phyloP scores from a whole-genome alignment of 2,888 invertebrate genomes.

The Megalurothrips usitatus region DNA sequence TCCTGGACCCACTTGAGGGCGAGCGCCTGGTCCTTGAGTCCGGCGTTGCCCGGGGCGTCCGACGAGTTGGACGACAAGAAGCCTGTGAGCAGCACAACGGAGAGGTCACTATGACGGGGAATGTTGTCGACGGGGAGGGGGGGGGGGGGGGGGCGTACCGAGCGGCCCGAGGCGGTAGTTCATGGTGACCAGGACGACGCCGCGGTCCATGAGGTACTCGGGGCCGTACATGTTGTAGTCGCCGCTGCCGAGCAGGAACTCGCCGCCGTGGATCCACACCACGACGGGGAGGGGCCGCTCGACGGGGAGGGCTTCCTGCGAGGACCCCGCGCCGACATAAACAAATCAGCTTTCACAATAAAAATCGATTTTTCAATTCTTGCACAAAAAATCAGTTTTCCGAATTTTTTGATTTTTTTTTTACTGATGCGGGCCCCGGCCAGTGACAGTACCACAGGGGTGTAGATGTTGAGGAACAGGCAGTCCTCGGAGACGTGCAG shows the following conservation, averaged over 20 bases:
- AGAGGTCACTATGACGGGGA: no score
- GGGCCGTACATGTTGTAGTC: not conserved
- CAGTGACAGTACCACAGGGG: not conserved
- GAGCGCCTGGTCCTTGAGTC: not conserved
- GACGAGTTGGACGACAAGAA: conserved; percentile 1
- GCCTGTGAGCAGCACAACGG: not conserved
- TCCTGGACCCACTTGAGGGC: not conserved
- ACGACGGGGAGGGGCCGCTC: not conserved
- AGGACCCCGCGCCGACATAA: not conserved
- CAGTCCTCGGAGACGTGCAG: conserved; percentile 10
- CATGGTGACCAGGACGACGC: not conserved
- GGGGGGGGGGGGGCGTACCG: no score
- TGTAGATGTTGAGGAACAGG: conserved; percentile 8
- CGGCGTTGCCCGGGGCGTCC: conserved; percentile 14
- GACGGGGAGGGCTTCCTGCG: not conserved
- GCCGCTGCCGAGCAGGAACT: not conserved
- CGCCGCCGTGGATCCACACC: conserved; percentile 8
- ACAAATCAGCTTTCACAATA: no score
- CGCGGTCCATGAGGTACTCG: conserved; percentile 3
- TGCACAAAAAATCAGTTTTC: no score
- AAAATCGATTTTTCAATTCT: no score
- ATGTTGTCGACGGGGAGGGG: no score
- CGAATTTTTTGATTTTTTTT: no score
- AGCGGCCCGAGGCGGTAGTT: conserved; percentile 9
- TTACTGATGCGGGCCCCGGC: not conserved